Conservation (phyloP, 2,113 vertebrate genomes). For the Poicephalus gulielmi region DNA sequence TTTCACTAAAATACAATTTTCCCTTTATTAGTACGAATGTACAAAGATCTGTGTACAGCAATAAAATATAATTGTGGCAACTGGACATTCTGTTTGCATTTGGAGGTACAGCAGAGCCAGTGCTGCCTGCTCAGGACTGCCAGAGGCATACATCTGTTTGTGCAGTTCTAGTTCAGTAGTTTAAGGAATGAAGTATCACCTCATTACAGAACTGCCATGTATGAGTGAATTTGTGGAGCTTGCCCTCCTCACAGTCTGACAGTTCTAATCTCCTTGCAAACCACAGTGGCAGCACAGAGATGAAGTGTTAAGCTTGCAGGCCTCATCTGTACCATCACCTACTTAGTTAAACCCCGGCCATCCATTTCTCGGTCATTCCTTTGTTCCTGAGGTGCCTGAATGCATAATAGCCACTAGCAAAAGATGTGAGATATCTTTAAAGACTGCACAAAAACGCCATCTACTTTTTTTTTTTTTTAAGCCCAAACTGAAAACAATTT, state of each 20-base stretch:
- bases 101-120: neutral
- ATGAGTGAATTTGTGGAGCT: slow-evolving; percentile 68
- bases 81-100: neutral
- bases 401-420: slow-evolving; percentile 44
- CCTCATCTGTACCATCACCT: slow-evolving; percentile 59
- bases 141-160: slow-evolving; percentile 63
- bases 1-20: neutral
- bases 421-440: slow-evolving; percentile 46
- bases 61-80: neutral
- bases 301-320: slow-evolving; percentile 42
- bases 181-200: slow-evolving; percentile 76
- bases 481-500: neutral
- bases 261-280: slow-evolving; percentile 46
- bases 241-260: slow-evolving; percentile 57
- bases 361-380: slow-evolving; percentile 72
- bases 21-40: neutral
- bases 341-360: slow-evolving; percentile 69
- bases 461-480: neutral
- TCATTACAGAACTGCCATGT: slow-evolving; percentile 74
- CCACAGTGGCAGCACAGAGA: slow-evolving; percentile 19
- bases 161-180: slow-evolving; percentile 70
- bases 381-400: slow-evolving; percentile 62
- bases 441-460: neutral
- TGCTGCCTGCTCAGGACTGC: neutral
- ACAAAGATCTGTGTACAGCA: neutral